These are phyloP conservation scores for Cancer borealis DNA, from an alignment of 2,888 invertebrate species.

Conservation along the genomic window DNA sequence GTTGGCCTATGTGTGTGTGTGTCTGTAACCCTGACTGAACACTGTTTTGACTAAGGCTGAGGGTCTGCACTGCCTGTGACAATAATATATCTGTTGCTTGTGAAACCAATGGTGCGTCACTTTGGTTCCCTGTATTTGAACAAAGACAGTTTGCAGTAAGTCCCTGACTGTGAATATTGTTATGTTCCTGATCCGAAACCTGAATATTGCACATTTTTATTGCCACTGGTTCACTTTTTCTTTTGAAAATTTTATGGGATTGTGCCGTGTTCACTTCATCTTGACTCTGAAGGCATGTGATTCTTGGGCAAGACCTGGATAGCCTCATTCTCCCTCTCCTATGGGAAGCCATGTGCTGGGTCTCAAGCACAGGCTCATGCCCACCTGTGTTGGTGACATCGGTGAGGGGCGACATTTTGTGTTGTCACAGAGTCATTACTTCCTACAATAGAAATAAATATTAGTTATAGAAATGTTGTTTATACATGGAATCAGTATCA, in stretches of 20 bases:
- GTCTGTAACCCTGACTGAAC: slow-evolving; percentile 5
- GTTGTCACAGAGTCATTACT: slow-evolving; percentile 53
- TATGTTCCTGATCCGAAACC: slow-evolving; percentile 22
- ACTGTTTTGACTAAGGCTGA: slow-evolving; percentile 54
- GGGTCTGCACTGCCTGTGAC: slow-evolving; percentile 69
- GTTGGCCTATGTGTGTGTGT: not conserved
- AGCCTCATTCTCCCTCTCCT: slow-evolving; percentile 18
- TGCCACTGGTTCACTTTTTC: slow-evolving; percentile 63
- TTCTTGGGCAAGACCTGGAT: slow-evolving; percentile 16
- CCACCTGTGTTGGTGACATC: slow-evolving; percentile 66
- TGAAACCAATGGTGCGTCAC: slow-evolving; percentile 21
- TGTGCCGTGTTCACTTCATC: not conserved
- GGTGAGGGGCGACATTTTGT: slow-evolving; percentile 67
- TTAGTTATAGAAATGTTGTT: not conserved
- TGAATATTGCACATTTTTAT: slow-evolving; percentile 73
- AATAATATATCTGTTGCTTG: slow-evolving; percentile 65
- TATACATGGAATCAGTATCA: not conserved
- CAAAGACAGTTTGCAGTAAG: not conserved
- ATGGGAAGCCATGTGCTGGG: not conserved
- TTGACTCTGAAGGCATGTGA: slow-evolving; percentile 4
- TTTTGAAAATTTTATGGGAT: slow-evolving; percentile 8
- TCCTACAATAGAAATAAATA: slow-evolving; percentile 49
- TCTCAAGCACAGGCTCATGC: slow-evolving; percentile 13
- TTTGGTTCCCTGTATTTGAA: not conserved
- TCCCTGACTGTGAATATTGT: not conserved